Evolutionary conservation across 2,113 vertebrate species (phyloP).

Genomic region (Microcebus tavaratra): DNA sequence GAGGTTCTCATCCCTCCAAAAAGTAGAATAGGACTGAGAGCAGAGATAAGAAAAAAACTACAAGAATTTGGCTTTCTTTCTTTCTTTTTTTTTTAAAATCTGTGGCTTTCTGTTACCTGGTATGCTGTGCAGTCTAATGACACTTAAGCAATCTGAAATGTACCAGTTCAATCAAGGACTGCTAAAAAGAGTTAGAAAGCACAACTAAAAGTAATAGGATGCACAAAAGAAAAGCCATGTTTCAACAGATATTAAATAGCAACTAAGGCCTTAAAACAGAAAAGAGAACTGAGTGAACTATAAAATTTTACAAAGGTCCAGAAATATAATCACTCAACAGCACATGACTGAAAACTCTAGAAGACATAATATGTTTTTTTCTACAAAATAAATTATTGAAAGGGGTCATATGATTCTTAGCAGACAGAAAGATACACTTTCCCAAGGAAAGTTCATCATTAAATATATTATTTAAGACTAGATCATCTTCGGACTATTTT

Average conservation of each 20-base stretch:
- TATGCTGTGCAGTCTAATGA: neutral
- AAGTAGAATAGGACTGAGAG: neutral
- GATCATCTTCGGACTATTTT: slow-evolving; percentile 35
- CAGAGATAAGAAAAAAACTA: neutral
- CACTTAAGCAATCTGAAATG: slow-evolving; percentile 48
- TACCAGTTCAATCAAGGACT: slow-evolving; percentile 31
- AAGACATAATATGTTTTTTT: slow-evolving; percentile 7
- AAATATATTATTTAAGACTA: slow-evolving; percentile 66
- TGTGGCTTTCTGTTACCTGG: slow-evolving; percentile 45
- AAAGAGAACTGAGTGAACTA: slow-evolving; percentile 7
- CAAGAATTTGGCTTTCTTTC: neutral
- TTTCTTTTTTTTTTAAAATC: neutral
- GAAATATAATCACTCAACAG: slow-evolving; percentile 49
- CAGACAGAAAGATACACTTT: slow-evolving; percentile 62
- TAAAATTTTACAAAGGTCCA: slow-evolving; percentile 28
- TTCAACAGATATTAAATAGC: neutral
- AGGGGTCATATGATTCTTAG: slow-evolving; percentile 23
- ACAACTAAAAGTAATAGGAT: slow-evolving; percentile 33
- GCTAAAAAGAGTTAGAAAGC: slow-evolving; percentile 63
- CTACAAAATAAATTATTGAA: slow-evolving; percentile 32
- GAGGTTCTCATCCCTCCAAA: neutral
- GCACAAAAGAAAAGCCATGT: neutral
- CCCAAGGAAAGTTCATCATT: slow-evolving; percentile 53
- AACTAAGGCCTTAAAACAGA: neutral
- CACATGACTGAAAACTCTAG: slow-evolving; percentile 40